Conservation (phyloP, 2,113 vertebrate species). For the Diphyllodes magnificus region DNA sequence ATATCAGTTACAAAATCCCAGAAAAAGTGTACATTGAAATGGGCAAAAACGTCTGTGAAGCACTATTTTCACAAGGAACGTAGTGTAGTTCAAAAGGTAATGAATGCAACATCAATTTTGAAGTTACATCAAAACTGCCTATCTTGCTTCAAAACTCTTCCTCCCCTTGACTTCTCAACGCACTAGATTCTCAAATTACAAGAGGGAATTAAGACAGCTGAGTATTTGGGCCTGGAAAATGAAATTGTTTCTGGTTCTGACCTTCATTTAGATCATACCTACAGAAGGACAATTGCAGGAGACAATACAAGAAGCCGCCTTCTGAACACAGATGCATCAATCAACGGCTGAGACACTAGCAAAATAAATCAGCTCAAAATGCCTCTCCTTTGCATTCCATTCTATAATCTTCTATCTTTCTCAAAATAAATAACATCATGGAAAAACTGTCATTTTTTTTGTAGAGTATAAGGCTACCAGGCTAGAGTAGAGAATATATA, state of each 20-base stretch:
- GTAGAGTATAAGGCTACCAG: background rate
- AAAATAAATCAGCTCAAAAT: background rate
- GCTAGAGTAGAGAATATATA: background rate
- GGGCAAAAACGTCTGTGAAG: background rate
- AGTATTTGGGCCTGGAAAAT: background rate
- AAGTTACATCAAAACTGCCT: background rate
- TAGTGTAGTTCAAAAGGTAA: background rate
- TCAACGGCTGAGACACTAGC: background rate
- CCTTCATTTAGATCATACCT: accelerated
- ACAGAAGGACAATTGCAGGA: background rate
- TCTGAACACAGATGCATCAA: background rate
- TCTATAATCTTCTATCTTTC: background rate
- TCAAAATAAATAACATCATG: background rate
- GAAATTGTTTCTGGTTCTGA: background rate
- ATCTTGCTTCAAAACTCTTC: background rate
- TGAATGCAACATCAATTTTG: background rate
- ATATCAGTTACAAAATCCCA: background rate
- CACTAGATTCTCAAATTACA: background rate
- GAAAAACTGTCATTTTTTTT: background rate
- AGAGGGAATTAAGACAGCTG: background rate
- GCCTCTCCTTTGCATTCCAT: background rate
- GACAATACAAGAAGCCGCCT: background rate
- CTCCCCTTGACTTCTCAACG: background rate
- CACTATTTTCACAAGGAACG: background rate
- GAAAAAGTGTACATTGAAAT: background rate